phyloP scores from a whole-genome alignment of 1,140 invertebrate species.

The Gryon sp. region DNA sequence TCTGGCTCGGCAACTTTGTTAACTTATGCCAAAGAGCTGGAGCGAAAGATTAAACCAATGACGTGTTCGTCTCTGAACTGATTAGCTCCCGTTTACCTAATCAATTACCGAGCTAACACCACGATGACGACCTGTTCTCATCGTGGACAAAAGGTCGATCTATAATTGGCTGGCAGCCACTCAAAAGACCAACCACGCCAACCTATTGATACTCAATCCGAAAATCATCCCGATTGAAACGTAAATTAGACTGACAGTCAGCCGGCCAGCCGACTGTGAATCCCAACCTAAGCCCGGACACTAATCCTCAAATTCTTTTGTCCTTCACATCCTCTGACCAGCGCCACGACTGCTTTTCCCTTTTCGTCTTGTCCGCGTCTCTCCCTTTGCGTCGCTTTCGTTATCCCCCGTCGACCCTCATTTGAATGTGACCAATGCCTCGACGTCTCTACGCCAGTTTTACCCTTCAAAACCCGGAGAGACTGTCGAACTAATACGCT shows the following conservation, averaged over 20 bases:
- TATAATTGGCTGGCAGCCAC: constrained; percentile 17
- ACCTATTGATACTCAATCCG: constrained; percentile 37
- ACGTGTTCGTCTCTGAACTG: constrained; percentile 10
- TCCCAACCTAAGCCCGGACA: constrained; percentile 41
- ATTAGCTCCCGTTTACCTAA: constrained; percentile 34
- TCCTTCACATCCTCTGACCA: constrained; percentile 33
- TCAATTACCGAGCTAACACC: too few species aligned
- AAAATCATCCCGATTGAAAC: constrained; percentile 53
- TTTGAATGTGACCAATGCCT: constrained; percentile 67
- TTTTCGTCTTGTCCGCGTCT: constrained; percentile 24
- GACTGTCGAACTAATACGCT: constrained; percentile 62
- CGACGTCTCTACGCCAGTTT: constrained; percentile 44
- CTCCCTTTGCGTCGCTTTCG: constrained; percentile 38
- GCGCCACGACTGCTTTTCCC: constrained; percentile 18
- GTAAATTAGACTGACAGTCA: constrained; percentile 45
- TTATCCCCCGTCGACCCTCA: constrained; percentile 61
- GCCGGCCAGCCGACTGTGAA: constrained; percentile 28
- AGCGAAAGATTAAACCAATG: constrained; percentile 25
- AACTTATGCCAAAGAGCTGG: constrained; percentile 11
- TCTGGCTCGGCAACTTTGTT: too few species aligned
- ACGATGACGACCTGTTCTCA: background rate
- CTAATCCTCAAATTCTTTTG: constrained; percentile 56
- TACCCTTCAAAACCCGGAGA: constrained; percentile 43
- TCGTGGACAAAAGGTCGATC: constrained; percentile 6
- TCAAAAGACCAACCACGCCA: constrained; percentile 36